These are phyloP conservation scores for Scartelaos histophorus DNA, from an alignment of 2,113 vertebrate species.

Conservation along the genomic window DNA sequence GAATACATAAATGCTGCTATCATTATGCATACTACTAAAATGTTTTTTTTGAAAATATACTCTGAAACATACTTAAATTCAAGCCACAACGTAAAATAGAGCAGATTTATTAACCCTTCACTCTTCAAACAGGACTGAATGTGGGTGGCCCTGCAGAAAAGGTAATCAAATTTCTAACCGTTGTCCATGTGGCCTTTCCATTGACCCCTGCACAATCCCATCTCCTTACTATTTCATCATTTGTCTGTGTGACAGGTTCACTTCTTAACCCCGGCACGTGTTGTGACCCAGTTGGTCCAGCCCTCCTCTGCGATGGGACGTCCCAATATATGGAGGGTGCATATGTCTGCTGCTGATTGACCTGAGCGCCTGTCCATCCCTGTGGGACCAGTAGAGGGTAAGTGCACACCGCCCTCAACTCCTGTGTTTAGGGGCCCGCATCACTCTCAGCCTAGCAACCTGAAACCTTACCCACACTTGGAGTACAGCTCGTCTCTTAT, in stretches of 20 bases:
- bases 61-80: neutral
- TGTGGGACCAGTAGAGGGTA: conserved; percentile 36
- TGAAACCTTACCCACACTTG: conserved; percentile 63
- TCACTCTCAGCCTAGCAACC: conserved; percentile 23
- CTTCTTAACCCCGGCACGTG: conserved; percentile 14
- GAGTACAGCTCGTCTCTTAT: conserved; percentile 61
- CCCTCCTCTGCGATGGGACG: conserved; percentile 17
- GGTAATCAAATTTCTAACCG: neutral
- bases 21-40: neutral
- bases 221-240: conserved; percentile 15
- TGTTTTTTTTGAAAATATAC: neutral
- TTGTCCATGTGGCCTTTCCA: conserved; percentile 4
- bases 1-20: neutral
- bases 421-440: conserved; percentile 39
- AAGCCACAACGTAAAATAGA: neutral
- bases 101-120: neutral
- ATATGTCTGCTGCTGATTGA: conserved; percentile 58
- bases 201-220: conserved; percentile 31
- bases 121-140: conserved; percentile 7
- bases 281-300: conserved; percentile 25
- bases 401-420: conserved; percentile 36
- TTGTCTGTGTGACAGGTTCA: conserved; percentile 15
- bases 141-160: conserved; percentile 9
- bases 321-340: conserved; percentile 49
- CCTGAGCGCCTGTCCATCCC: conserved; percentile 44